Evolutionary conservation across 1,140 invertebrate species (phyloP).

Genomic region (Saccostrea cuccullata): DNA sequence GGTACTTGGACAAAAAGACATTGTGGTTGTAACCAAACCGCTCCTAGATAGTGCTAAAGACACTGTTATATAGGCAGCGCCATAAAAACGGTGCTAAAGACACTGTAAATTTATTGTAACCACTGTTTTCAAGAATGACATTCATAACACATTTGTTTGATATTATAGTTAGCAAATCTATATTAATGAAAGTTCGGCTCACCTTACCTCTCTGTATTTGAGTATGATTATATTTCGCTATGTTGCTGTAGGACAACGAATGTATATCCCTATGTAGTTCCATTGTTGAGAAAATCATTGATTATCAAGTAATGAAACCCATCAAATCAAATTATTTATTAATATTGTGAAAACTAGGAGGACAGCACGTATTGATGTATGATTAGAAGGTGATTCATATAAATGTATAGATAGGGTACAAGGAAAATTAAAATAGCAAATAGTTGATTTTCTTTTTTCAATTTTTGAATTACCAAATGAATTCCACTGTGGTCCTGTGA

Average conservation of each 20-base stretch:
- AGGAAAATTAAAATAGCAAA: not conserved
- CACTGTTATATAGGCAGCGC: not conserved
- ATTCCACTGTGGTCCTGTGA: not conserved
- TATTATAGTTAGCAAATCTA: no score
- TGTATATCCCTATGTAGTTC: not conserved
- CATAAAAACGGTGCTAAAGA: not conserved
- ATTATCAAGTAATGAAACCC: not conserved
- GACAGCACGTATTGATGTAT: not conserved
- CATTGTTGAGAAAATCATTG: not conserved
- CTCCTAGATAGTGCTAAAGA: slow-evolving; percentile 52
- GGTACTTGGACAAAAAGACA: slow-evolving; percentile 76
- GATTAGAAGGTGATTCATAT: not conserved
- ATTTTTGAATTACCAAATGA: not conserved
- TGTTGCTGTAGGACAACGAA: not conserved
- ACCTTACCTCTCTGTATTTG: no score
- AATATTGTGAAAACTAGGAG: not conserved
- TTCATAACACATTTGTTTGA: not conserved
- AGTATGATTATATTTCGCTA: no score
- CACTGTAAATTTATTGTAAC: no score
- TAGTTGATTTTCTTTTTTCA: not conserved
- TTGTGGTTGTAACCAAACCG: slow-evolving; percentile 69
- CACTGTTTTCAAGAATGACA: not conserved
- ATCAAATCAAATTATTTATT: not conserved
- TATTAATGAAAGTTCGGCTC: no score
- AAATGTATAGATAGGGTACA: not conserved